Conservation (phyloP, 2,113 vertebrate species). For the Psephotus haematonotus region DNA sequence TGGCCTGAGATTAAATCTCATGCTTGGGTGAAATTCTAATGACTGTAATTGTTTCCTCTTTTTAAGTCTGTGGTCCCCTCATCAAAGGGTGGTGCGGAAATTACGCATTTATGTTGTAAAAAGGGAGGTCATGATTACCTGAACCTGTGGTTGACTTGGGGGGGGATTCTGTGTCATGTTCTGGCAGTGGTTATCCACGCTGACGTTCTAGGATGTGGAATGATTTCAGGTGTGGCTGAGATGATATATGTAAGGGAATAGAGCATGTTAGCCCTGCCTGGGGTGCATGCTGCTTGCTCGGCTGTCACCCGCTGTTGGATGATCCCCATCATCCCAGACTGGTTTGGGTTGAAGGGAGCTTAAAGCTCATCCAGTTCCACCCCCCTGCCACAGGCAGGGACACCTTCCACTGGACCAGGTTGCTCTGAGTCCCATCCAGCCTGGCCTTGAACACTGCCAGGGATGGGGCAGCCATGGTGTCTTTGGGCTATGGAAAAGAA, state of each 20-base stretch:
- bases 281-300: not conserved
- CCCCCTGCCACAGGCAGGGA: not conserved
- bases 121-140: conserved; percentile 59
- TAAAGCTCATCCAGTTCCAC: not conserved
- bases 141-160: conserved; percentile 54
- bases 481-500: not conserved
- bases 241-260: not conserved
- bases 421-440: not conserved
- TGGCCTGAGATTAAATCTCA: conserved; percentile 63
- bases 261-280: not conserved
- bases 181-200: conserved; percentile 46
- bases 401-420: not conserved
- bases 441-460: not conserved
- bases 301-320: not conserved
- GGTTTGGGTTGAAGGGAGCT: not conserved
- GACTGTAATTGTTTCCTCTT: conserved; percentile 74
- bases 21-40: conserved; percentile 64
- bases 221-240: not conserved
- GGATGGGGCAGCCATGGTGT: not conserved
- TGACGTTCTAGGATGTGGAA: conserved; percentile 11
- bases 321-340: not conserved
- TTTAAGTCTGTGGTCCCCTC: conserved; percentile 54
- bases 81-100: conserved; percentile 69
- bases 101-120: conserved; percentile 56
- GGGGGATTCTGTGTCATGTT: conserved; percentile 44